Evolutionary conservation across 2,888 invertebrate genomes (phyloP), one percentile per base, ranked within the genome.

Genomic region (Dolomedes plantarius): DNA sequence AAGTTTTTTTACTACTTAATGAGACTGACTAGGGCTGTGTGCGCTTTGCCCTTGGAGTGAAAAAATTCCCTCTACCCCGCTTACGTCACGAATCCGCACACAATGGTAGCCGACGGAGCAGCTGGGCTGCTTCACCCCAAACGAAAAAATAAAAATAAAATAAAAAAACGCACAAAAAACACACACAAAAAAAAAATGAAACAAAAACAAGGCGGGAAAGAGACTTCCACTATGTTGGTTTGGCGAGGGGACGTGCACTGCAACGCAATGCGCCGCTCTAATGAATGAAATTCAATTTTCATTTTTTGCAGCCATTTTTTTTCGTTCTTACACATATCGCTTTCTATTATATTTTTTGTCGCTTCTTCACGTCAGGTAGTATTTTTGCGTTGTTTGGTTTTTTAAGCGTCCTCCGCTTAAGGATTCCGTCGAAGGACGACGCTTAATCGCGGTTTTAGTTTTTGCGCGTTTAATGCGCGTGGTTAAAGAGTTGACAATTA

Each of bases 251-350:
- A 86, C 86, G 86, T 86, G 79, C 86, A 11, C 32, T n/a, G 86
- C 73, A 79, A 86, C 62, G 69, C 56, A 86, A 86, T 78, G 69
- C 73, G 50, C 29, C n/a, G 62, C 77, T 77, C 71, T 86, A 86
- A 86, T 86, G 86, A 86, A 86, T 86, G 79, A 86, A 86, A 86
- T 86, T 86, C 71, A 79, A 79, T 86, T 86, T 86, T 62, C 79
- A 79, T 86, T 79, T 78, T 82, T 77, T 85, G 36, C 36, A 36
- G 76, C 9, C 28, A 41, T 69, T 69, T 76, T 72, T 82, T 65
- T 29, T 36, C 28, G 16, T 31, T 23, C 62, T 31, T 56, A 56
- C 74, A 28, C 74, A 32, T 62, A 39, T 28, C 62, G 36, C 64
- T 74, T 74, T 74, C 36, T 56, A 27, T 56, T 72, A 56, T 36